phyloP scores from a whole-genome alignment of 2,113 vertebrate genomes.

The Notiomystis cincta region DNA sequence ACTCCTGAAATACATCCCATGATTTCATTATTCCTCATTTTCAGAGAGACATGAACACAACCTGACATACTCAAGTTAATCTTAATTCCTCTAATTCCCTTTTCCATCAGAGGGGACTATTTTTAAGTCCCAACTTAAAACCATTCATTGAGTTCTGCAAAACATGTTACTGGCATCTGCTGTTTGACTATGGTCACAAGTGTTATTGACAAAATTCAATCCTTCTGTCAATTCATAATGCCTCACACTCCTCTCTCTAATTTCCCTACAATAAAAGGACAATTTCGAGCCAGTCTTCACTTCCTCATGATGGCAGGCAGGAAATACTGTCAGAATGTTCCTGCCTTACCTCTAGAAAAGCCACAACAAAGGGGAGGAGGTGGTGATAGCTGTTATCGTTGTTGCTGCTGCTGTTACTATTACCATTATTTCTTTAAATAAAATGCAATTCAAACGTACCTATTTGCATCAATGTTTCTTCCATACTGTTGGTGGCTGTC shows the following conservation, averaged over 20 bases:
- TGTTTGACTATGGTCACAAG: accelerated
- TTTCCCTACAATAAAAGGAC: not conserved
- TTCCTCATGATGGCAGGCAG: not conserved
- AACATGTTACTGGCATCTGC: not conserved
- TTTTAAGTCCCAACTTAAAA: not conserved
- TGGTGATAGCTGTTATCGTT: too few relatives aligned
- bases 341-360: not conserved
- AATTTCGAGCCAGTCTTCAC: not conserved
- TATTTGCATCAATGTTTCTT: slow-evolving; percentile 95
- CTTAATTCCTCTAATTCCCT: not conserved
- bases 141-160: not conserved
- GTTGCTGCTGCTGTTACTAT: not conserved
- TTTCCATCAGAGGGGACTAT: not conserved
- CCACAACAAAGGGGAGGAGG: not conserved
- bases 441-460: slow-evolving; percentile 65
- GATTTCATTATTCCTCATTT: not conserved
- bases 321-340: not conserved
- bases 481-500: slow-evolving; percentile 97
- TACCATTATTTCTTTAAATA: not conserved
- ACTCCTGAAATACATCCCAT: not conserved
- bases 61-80: not conserved
- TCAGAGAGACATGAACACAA: not conserved
- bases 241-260: not conserved
- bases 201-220: not conserved
- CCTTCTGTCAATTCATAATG: not conserved